Evolutionary conservation across 2,113 vertebrate genomes (phyloP), one percentile per base, ranked within the genome.

Genomic region (Lophura nycthemera): DNA sequence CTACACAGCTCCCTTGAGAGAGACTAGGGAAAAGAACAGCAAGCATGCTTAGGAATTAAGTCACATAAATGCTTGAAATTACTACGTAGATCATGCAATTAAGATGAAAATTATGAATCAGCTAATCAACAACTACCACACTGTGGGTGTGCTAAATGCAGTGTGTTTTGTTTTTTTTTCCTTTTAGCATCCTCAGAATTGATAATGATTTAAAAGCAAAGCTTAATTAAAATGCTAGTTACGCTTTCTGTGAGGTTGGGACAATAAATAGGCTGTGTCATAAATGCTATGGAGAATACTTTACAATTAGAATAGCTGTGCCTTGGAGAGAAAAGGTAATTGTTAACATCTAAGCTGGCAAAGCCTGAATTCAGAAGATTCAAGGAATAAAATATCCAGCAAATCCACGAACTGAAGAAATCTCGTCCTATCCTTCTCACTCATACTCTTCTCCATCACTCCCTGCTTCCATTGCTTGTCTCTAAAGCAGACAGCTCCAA

Each of bases 141-240:
- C 1, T 45, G 64, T 5, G 54, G 38, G 48, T 34, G 50, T 30
- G 5, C 25, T 63, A 78, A 1, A 12, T 4, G 0, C 12, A 50
- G 73, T 21, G 19, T 24, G 22, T 29, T 15, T 12, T 15, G 29
- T 15, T 15, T 18, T 42, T 24, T 59, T 42, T 32, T 47, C n/a
- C n/a, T 2, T n/a, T 80, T 54, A n/a, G 52, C 25, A 42, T 65
- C 36, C 47, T 47, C 65, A 57, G 85, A 67, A 14, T 74, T n/a
- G 14, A 57, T 67, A 66, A 7, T 27, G 17, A 91, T 66, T 71
- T 76, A 77, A 67, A 86, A 85, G 45, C 48, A 52, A 27, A 81
- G 24, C 50, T 77, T 77, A 73, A 89, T 77, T 81, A 77, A 88
- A 91, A 77, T 10, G 32, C 40, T 24, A 21, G 50, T 56, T 63